Conservation (phyloP, 2,113 vertebrate species). For the Nesogale talazaci region DNA sequence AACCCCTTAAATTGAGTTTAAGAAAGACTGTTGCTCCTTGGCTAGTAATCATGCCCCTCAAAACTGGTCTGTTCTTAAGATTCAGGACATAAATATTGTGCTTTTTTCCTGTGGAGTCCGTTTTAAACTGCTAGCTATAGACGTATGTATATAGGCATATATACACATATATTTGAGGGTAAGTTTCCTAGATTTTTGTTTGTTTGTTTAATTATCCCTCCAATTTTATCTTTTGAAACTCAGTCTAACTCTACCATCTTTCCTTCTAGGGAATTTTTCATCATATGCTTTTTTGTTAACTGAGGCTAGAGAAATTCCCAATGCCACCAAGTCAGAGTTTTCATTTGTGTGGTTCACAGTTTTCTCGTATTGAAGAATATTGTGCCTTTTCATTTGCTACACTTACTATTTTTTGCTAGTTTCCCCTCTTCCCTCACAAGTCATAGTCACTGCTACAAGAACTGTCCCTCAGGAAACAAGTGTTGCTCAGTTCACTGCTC, state of each 20-base stretch:
- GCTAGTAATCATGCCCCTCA: constrained; percentile 7
- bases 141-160: background rate
- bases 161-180: background rate
- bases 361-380: constrained; percentile 37
- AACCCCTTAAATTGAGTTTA: too few relatives aligned
- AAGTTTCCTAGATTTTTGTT: background rate
- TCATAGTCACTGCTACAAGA: background rate
- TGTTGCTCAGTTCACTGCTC: constrained; percentile 13
- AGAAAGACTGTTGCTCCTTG: background rate
- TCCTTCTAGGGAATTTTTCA: background rate
- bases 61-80: constrained; percentile 18
- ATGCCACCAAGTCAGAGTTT: background rate
- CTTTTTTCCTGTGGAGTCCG: background rate
- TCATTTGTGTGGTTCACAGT: background rate
- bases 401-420: background rate
- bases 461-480: constrained; percentile 22
- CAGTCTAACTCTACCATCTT: background rate
- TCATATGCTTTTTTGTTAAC: background rate
- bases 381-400: background rate
- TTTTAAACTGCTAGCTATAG: too few relatives aligned
- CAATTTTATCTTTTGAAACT: background rate
- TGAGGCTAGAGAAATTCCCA: constrained; percentile 3
- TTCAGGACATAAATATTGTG: background rate
- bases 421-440: background rate
- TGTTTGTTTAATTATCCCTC: constrained; percentile 24